A percentile compares a stretch with the other conserved stretches of the same genome.
Evolutionary conservation across 1,140 invertebrate species (phyloP).

Genomic region (Tetragnatha versicolor): DNA sequence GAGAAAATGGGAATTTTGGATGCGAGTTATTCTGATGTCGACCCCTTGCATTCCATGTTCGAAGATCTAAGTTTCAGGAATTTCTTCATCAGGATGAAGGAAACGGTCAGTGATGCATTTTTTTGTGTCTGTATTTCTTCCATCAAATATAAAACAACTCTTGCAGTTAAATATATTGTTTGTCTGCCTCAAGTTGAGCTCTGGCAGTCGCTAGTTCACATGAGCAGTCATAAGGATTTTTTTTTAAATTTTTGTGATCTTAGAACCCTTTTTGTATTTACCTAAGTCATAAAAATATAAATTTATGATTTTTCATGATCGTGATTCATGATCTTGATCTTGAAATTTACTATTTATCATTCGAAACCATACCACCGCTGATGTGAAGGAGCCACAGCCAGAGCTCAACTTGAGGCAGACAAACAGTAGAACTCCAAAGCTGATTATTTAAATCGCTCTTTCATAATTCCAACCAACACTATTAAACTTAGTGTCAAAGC

Average conservation of each 20-base stretch:
- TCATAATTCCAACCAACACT: neutral
- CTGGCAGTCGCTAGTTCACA: too few relatives aligned
- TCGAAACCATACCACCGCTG: too few relatives aligned
- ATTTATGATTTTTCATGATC: too few relatives aligned
- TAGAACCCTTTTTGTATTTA: neutral
- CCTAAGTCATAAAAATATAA: too few relatives aligned
- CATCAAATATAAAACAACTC: neutral
- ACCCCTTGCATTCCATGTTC: neutral
- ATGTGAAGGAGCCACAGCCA: too few relatives aligned
- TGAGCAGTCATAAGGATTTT: too few relatives aligned
- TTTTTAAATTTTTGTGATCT: neutral
- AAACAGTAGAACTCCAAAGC: too few relatives aligned
- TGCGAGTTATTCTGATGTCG: neutral
- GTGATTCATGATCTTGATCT: too few relatives aligned
- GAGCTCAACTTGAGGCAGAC: too few relatives aligned
- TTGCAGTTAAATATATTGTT: neutral
- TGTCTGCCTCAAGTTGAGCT: too few relatives aligned
- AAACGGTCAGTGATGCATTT: neutral
- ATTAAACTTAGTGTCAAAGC: neutral
- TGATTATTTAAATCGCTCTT: neutral
- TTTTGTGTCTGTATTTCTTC: neutral
- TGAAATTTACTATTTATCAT: too few relatives aligned
- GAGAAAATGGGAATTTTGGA: neutral
- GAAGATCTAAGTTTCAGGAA: constrained; percentile 2
- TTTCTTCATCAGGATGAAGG: neutral